These are phyloP conservation scores for Tetramorium simillimum DNA, from an alignment of 1,140 invertebrate species.

Conservation along the genomic window DNA sequence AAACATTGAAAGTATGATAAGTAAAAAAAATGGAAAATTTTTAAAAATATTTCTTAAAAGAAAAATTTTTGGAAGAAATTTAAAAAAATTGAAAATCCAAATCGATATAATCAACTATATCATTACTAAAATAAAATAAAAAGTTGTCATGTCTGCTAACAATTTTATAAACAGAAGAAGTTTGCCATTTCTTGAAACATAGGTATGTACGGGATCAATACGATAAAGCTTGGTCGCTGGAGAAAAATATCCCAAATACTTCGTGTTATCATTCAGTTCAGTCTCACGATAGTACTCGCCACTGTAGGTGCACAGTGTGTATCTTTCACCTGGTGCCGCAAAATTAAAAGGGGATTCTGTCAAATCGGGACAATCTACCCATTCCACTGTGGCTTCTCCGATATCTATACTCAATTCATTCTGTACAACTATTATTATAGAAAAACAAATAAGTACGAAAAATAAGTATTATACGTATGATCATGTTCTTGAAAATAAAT, in stretches of 20 bases:
- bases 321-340: no score
- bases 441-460: no score
- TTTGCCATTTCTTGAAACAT: not conserved
- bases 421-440: not conserved
- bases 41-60: not conserved
- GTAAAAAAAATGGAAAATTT: no score
- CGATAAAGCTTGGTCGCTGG: not conserved
- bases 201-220: not conserved
- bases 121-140: not conserved
- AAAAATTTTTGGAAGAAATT: not conserved
- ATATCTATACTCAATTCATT: not conserved
- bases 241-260: not conserved
- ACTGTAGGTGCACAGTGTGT: no score
- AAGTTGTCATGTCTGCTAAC: not conserved
- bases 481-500: no score
- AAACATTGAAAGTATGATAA: no score
- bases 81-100: not conserved
- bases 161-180: not conserved
- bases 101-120: not conserved
- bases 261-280: not conserved
- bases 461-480: no score
- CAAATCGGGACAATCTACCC: no score
- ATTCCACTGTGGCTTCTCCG: not conserved
- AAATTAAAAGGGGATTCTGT: no score
- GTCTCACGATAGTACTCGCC: not conserved